Evolutionary conservation across 2,113 vertebrate genomes (phyloP), one percentile per base, ranked within the genome.

Genomic region (Bucco capensis): DNA sequence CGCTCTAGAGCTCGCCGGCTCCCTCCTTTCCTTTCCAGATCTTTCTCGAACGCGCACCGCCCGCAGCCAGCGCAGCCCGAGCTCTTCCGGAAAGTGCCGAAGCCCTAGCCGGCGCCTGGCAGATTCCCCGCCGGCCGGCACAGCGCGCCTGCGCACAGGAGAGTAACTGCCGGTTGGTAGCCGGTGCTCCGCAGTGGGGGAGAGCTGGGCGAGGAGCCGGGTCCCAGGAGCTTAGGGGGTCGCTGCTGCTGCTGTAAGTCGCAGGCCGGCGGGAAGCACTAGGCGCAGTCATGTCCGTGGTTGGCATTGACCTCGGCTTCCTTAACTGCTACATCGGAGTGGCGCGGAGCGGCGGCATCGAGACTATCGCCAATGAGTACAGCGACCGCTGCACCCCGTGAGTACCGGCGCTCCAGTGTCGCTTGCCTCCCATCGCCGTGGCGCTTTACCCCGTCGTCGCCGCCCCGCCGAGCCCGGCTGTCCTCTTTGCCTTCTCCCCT

Each of bases 341-440:
- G 51, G 99, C 98, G 53, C 96, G 98, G 90, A 99, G 98, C 89
- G 98, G 99, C 74, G 99, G 99, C 83, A 99, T 99, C 95, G 99
- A 99, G 97, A 99, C 99, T 88, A 98, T 99, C 96, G 98, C 98
- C 93, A 99, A 99, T 80, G 99, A 99, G 56, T 99, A 99, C 98
- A 99, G 99, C 97, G 99, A 99, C 98, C 98, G 99, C 97, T 99
- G 98, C 97, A 99, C 99, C 31, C 99, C 99, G 99, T 99, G 92
- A 99, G 98, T 98, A 98, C 85, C 37, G 76, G 25, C 30, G 30
- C 37, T 47, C 22, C 31, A 7, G n/a, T 33, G 46, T 35, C 24
- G 19, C 31, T 3, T 38, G 24, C 11, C 28, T 9, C 2, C 37
- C 15, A n/a, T n/a, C n/a, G n/a, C 19, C 31, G 23, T 23, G 33